phyloP scores from a whole-genome alignment of 2,888 invertebrate species.

The Torymus tubicola region DNA sequence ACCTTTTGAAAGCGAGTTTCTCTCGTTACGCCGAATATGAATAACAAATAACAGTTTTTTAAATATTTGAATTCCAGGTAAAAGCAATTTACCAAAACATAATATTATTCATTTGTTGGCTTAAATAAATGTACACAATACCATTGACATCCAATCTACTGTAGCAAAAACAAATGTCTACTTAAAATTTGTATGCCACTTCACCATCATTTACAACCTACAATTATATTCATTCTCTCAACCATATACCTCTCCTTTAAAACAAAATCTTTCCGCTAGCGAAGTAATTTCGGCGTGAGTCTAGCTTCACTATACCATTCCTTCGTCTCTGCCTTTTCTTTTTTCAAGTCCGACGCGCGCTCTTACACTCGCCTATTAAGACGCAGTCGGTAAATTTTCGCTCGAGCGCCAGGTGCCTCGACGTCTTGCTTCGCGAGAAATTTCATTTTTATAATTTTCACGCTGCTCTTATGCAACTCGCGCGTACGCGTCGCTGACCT shows the following conservation, averaged over 20 bases:
- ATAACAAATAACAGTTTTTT: too few relatives aligned
- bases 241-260: constrained; percentile 13
- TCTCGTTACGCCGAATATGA: too few relatives aligned
- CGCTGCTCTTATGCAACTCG: not conserved
- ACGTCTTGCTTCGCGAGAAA: constrained; percentile 33
- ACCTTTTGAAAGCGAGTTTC: too few relatives aligned
- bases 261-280: constrained; percentile 26
- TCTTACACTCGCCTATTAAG: constrained; percentile 37
- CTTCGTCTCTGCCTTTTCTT: not conserved
- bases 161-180: too few relatives aligned
- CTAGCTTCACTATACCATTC: not conserved
- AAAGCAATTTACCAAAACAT: too few relatives aligned
- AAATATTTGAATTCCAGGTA: too few relatives aligned
- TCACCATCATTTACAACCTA: too few relatives aligned
- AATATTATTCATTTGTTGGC: too few relatives aligned
- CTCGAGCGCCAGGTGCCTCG: constrained; percentile 28
- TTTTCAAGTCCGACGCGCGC: constrained; percentile 12
- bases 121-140: too few relatives aligned
- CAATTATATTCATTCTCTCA: not conserved
- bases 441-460: constrained; percentile 49
- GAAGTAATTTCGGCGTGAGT: constrained; percentile 17
- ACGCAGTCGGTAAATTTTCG: constrained; percentile 48
- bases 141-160: too few relatives aligned
- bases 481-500: constrained; percentile 1
- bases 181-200: too few relatives aligned